Conservation (phyloP, 2,888 invertebrate species). For the Athalia rosae region DNA sequence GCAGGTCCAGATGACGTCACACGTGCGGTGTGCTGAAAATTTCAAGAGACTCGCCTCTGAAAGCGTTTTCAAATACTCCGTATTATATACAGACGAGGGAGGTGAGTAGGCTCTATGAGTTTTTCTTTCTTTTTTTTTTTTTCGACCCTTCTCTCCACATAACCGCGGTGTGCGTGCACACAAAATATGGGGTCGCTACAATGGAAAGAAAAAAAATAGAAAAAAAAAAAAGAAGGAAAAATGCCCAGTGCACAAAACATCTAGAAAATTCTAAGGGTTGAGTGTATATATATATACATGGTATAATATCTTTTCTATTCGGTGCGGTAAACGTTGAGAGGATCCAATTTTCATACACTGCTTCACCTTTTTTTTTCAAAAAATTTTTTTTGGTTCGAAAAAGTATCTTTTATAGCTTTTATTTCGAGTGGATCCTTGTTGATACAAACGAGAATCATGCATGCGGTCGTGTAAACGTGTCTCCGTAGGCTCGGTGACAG, state of each 20-base stretch:
- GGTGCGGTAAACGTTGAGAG: neutral
- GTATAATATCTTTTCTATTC: slow-evolving; percentile 37
- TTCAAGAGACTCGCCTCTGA: neutral
- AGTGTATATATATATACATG: neutral
- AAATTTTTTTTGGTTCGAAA: neutral
- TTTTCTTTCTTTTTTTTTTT: neutral
- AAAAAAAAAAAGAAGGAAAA: neutral
- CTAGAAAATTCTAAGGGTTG: slow-evolving; percentile 50
- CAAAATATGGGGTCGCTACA: slow-evolving; percentile 14
- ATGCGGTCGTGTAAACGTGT: no score
- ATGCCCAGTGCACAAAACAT: slow-evolving; percentile 50
- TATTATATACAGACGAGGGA: slow-evolving; percentile 15
- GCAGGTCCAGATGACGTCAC: neutral
- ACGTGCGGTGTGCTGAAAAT: slow-evolving; percentile 27
- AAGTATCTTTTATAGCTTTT: neutral
- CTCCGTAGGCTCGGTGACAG: no score
- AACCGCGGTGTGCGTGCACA: neutral
- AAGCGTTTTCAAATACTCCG: slow-evolving; percentile 42
- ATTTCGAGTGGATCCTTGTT: no score
- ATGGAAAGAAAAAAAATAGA: slow-evolving; percentile 16
- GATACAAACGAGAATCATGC: no score
- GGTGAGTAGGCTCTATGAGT: neutral
- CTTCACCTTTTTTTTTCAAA: neutral
- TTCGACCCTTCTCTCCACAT: neutral
- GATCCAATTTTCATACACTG: slow-evolving; percentile 20